Evolutionary conservation across 2,888 invertebrate genomes (phyloP).

Genomic region (Nasonia oneida): DNA sequence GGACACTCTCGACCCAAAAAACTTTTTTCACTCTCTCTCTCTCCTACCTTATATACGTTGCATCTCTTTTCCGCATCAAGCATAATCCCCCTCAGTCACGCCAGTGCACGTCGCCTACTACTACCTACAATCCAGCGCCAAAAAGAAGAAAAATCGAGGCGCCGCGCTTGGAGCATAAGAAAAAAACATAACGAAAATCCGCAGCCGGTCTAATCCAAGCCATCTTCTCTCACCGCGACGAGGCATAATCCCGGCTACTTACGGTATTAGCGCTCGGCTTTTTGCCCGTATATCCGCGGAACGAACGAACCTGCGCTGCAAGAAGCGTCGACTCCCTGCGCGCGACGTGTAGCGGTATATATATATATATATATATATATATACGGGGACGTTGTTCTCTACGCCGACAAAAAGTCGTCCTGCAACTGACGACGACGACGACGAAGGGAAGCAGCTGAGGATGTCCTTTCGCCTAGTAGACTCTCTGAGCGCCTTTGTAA

Average conservation of each 20-base stretch:
- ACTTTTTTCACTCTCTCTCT: not conserved
- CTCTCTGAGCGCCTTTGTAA: conserved; percentile 64
- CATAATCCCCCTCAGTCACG: not conserved
- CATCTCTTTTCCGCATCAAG: not conserved
- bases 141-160: not conserved
- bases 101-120: not conserved
- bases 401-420: conserved; percentile 7
- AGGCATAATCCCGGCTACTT: conserved; percentile 52
- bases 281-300: conserved; percentile 33
- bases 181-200: conserved; percentile 6
- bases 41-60: not conserved
- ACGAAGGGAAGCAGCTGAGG: not conserved
- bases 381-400: not conserved
- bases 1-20: not conserved
- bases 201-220: conserved; percentile 28
- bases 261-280: conserved; percentile 57
- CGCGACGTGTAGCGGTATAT: not conserved
- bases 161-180: not conserved
- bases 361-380: no score
- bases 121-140: no score
- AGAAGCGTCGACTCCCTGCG: not conserved
- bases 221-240: conserved; percentile 20
- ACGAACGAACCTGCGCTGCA: not conserved
- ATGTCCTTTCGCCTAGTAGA: conserved; percentile 11
- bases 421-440: not conserved